Base-by-base conservation (phyloP, 2,888 invertebrate genomes). In the Ariolimax columbianus region DNA sequence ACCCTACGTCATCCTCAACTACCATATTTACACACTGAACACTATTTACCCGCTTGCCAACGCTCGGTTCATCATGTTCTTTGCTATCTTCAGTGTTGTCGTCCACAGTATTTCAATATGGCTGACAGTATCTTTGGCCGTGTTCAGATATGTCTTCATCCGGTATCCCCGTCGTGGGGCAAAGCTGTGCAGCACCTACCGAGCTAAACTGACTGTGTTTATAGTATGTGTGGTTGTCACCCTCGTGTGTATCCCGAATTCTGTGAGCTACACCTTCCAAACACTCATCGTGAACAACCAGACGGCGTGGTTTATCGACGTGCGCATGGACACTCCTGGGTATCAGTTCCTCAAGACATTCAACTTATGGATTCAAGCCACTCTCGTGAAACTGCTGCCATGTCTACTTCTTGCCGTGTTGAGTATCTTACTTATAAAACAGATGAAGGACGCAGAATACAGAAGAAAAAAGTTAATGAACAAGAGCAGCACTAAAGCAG, bases 21-120 rank as follows among this genome's bases (percentile, higher is more conserved):
- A 89, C 77, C 97, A 97, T 93, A 96, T 93, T 87, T 94, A 93
- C 87, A 51, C 59, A 4, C 89, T 90, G 9, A 81, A 86, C 11
- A 88, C 88, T 0, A 89, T 90, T 0, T 88, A 91, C 30, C 87
- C 93, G 3, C 90, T 94, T 89, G 92, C 92, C 38, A 91, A 92
- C 82, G 94, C 94, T 7, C 89, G 91, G 38, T 95, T 94, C 88
- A 92, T 94, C 73, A 91, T 94, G 88, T 97, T 98, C 91, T 98
- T 98, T 94, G 97, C 97, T 63, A 96, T 97, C 91, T 97, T 98
- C 93, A 96, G 97, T 66, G 98, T 98, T 94, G 95, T 97, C 78
- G 95, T 97, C 86, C 97, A 97, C 94, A 98, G 98, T 4, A 97
- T 98, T 88, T 97, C 98, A 4, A 98, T 98, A 89, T 98, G 97